Evolutionary conservation across 2,888 invertebrate genomes (phyloP).

Genomic region (Drosophila formosana): DNA sequence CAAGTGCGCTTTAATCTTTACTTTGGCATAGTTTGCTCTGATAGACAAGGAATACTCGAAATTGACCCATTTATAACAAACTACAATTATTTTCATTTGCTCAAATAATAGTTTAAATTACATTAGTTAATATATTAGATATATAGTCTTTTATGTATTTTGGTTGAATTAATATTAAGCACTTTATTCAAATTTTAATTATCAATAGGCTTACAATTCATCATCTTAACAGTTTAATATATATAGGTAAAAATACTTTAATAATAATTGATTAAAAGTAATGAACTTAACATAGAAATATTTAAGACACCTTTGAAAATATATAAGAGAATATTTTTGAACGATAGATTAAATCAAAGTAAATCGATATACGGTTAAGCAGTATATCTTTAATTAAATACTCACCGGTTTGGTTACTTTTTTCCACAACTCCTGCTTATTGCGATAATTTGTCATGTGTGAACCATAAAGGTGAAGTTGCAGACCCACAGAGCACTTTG

Average conservation of each 20-base stretch:
- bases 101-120: too few species aligned
- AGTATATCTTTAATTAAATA: neutral
- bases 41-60: too few species aligned
- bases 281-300: neutral
- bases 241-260: too few species aligned
- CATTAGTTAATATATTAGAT: too few species aligned
- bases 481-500: conserved; percentile 3
- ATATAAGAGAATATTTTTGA: neutral
- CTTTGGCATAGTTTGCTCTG: neutral
- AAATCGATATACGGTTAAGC: neutral
- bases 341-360: neutral
- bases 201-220: too few species aligned
- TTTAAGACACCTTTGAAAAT: neutral
- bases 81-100: too few species aligned
- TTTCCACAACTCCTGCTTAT: conserved; percentile 14
- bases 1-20: neutral
- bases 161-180: too few species aligned
- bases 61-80: too few species aligned
- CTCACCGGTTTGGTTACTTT: neutral
- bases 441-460: conserved; percentile 37
- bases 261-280: neutral
- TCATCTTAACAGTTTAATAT: too few species aligned
- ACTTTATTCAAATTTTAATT: too few species aligned
- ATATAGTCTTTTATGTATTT: too few species aligned
- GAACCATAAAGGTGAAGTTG: conserved; percentile 21